Conservation (phyloP, 2,113 vertebrate genomes). For the Opisthocomus hoazin region DNA sequence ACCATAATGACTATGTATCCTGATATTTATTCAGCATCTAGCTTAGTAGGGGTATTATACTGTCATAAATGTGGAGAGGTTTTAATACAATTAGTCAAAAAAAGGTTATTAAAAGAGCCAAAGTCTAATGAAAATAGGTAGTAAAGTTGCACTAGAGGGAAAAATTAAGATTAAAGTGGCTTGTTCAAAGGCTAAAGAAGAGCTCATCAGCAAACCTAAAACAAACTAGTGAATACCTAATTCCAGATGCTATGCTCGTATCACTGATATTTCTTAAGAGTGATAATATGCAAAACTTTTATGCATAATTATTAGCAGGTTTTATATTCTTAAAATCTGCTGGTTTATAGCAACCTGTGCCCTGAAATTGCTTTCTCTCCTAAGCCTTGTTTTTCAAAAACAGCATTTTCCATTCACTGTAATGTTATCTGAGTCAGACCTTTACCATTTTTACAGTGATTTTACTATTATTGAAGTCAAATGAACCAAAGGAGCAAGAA, state of each 20-base stretch:
- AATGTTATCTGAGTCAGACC: not conserved
- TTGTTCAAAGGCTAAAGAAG: not conserved
- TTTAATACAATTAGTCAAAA: not conserved
- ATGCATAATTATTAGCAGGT: not conserved
- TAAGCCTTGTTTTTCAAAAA: not conserved
- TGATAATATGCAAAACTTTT: not conserved
- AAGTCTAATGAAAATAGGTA: not conserved
- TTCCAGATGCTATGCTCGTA: not conserved
- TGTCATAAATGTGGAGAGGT: not conserved
- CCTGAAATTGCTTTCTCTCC: not conserved
- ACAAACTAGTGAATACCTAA: not conserved
- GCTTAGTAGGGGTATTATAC: not conserved
- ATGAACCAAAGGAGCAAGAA: not conserved
- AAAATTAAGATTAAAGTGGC: not conserved
- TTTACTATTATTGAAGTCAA: not conserved
- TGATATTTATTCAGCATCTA: not conserved
- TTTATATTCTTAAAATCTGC: not conserved
- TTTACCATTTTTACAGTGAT: not conserved
- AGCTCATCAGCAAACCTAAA: not conserved
- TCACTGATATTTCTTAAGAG: not conserved
- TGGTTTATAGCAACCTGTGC: not conserved
- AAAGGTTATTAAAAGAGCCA: not conserved
- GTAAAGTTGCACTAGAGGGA: not conserved
- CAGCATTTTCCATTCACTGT: not conserved
- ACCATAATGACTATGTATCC: not conserved